phyloP scores from a whole-genome alignment of 1,140 invertebrate genomes.

The Brachionus paranguensis region DNA sequence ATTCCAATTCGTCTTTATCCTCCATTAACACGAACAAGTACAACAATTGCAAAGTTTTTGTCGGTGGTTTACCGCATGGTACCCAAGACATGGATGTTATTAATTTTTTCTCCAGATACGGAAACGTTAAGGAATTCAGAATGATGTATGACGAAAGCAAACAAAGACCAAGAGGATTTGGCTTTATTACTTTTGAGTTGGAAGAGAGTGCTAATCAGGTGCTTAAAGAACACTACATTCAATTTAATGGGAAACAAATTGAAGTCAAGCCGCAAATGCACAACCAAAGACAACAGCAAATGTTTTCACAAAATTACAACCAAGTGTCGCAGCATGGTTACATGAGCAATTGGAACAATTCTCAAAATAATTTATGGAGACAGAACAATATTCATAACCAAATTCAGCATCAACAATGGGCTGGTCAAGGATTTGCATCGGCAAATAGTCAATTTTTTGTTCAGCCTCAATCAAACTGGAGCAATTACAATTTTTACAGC shows the following conservation, averaged over 20 bases:
- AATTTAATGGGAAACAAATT: conserved; percentile 29
- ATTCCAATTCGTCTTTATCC: conserved; percentile 9
- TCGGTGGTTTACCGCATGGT: conserved; percentile 24
- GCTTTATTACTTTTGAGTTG: conserved; percentile 25
- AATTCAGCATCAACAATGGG: conserved; percentile 1
- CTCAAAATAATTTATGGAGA: conserved; percentile 16
- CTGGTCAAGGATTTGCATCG: background rate
- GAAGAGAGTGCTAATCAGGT: background rate
- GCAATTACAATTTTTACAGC: background rate
- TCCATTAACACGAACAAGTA: conserved; percentile 7
- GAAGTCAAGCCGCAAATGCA: conserved; percentile 17
- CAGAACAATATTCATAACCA: background rate
- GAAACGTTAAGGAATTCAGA: conserved; percentile 2
- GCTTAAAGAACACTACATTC: conserved; percentile 15
- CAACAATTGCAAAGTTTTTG: conserved; percentile 26
- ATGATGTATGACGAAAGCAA: conserved; percentile 14
- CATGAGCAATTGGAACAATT: conserved; percentile 5
- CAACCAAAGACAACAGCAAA: conserved; percentile 15
- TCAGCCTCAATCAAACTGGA: conserved; percentile 2
- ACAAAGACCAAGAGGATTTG: conserved; percentile 21
- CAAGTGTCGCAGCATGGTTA: background rate
- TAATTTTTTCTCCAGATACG: conserved; percentile 6
- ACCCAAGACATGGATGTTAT: conserved; percentile 30
- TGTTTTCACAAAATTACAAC: conserved; percentile 15
- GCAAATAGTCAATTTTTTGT: conserved; percentile 20